These are phyloP conservation scores for Halictus rubicundus DNA, from an alignment of 1,140 invertebrate genomes.

Conservation along the genomic window DNA sequence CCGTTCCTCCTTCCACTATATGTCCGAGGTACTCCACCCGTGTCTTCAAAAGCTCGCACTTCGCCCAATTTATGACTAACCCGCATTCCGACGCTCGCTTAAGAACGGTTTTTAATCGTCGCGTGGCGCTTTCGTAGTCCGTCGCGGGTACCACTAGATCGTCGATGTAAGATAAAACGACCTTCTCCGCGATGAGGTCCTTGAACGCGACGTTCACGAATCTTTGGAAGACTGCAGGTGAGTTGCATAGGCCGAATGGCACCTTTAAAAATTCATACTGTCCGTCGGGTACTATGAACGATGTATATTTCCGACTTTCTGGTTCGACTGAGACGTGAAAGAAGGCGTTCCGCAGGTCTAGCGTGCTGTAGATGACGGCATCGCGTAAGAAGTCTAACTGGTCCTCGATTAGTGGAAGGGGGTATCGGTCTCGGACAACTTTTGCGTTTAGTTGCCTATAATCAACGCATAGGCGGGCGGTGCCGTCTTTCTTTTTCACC, in stretches of 20 bases:
- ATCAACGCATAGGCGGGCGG: no score
- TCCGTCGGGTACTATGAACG: slow-evolving; percentile 1
- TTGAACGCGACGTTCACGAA: slow-evolving; percentile 35
- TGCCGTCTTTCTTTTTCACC: no score
- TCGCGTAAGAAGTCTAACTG: no score
- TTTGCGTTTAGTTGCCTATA: no score
- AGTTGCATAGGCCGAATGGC: no score
- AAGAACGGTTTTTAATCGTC: neutral
- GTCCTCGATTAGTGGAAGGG: no score
- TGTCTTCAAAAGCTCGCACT: neutral
- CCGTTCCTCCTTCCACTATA: neutral
- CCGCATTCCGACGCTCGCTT: no score
- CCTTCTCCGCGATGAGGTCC: neutral
- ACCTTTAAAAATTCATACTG: slow-evolving; percentile 19
- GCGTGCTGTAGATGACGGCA: no score
- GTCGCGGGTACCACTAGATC: no score
- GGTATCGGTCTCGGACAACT: no score
- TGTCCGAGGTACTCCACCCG: slow-evolving; percentile 15
- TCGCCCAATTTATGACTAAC: slow-evolving; percentile 23
- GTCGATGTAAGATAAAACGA: slow-evolving; percentile 34
- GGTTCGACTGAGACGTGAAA: slow-evolving; percentile 5
- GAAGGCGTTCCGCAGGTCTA: slow-evolving; percentile 14
- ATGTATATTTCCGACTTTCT: slow-evolving; percentile 2
- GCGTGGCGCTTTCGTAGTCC: neutral
- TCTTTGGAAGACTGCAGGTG: slow-evolving; percentile 38